These are phyloP conservation scores for Chorisops tibialis DNA, from an alignment of 2,888 invertebrate genomes.

Conservation along the genomic window DNA sequence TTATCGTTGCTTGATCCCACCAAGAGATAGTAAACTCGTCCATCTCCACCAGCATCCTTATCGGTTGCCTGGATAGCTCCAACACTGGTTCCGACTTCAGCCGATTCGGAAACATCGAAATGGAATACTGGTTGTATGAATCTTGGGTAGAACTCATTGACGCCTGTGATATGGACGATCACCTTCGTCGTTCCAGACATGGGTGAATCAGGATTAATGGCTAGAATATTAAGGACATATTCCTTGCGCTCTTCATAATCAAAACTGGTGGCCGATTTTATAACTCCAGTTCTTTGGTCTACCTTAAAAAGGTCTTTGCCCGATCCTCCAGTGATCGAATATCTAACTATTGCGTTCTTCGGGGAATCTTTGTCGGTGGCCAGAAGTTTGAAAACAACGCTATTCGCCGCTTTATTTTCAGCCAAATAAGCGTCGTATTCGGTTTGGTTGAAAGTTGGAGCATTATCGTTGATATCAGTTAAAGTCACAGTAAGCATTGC, in stretches of 20 bases:
- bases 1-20: slow-evolving; percentile 90
- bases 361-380: slow-evolving; percentile 86
- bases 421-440: slow-evolving; percentile 73
- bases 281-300: slow-evolving; percentile 71
- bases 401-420: slow-evolving; percentile 77
- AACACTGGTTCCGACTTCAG: slow-evolving; percentile 78
- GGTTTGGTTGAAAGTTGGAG: slow-evolving; percentile 78
- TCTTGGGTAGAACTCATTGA: slow-evolving; percentile 85
- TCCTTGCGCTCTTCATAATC: slow-evolving; percentile 81
- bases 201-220: slow-evolving; percentile 80
- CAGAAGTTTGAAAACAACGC: slow-evolving; percentile 68
- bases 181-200: slow-evolving; percentile 75
- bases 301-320: slow-evolving; percentile 74
- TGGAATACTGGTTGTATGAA: slow-evolving; percentile 88
- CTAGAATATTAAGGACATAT: slow-evolving; percentile 74
- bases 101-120: slow-evolving; percentile 89
- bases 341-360: slow-evolving; percentile 80
- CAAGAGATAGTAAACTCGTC: slow-evolving; percentile 85
- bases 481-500: slow-evolving; percentile 81
- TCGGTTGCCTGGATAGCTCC: slow-evolving; percentile 86
- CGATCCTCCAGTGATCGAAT: slow-evolving; percentile 74
- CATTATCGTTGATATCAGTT: slow-evolving; percentile 91
- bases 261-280: slow-evolving; percentile 72
- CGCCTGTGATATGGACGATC: slow-evolving; percentile 73
- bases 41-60: slow-evolving; percentile 84